A percentile compares a stretch with the other conserved stretches of the same genome.
These are phyloP conservation scores for Brachionichthys hirsutus DNA, from an alignment of 2,113 vertebrate species.

Conservation along the genomic window DNA sequence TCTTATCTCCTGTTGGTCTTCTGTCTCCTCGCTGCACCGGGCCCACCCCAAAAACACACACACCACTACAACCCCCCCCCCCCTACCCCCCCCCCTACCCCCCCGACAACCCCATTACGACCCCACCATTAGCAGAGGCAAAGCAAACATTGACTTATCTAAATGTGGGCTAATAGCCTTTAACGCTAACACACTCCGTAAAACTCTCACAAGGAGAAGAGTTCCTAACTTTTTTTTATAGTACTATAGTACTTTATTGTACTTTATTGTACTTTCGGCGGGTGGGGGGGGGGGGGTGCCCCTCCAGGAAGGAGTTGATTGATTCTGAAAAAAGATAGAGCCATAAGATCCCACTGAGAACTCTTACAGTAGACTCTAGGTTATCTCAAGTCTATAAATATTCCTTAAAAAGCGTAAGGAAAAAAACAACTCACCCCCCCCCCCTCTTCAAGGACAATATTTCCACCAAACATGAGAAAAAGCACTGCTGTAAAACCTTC, in stretches of 20 bases:
- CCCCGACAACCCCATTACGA: slow-evolving; percentile 54
- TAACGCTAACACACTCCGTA: slow-evolving; percentile 57
- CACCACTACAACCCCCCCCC: slow-evolving; percentile 22
- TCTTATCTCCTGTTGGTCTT: slow-evolving; percentile 28
- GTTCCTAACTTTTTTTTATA: neutral
- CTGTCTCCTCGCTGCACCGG: slow-evolving; percentile 16
- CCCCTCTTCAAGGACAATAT: slow-evolving; percentile 21
- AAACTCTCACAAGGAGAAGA: slow-evolving; percentile 33
- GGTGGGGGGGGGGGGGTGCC: neutral
- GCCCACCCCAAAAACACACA: slow-evolving; percentile 29
- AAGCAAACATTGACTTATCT: slow-evolving; percentile 73
- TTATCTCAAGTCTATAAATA: neutral
- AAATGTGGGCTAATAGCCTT: slow-evolving; percentile 62
- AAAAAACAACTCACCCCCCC: neutral
- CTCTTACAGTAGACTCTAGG: neutral
- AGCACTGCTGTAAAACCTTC: no score
- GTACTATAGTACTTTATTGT: no score
- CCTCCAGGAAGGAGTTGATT: no score
- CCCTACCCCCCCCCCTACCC: slow-evolving; percentile 40
- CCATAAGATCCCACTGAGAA: neutral
- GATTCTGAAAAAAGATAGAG: neutral
- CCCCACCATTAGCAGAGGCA: slow-evolving; percentile 56
- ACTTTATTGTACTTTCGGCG: neutral
- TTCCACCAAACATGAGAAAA: no score
- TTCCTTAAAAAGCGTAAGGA: neutral